Evolutionary conservation across 64 coral and sea anemone species (phyloP).

Genomic region (Dendrophyllia cribrosa): DNA sequence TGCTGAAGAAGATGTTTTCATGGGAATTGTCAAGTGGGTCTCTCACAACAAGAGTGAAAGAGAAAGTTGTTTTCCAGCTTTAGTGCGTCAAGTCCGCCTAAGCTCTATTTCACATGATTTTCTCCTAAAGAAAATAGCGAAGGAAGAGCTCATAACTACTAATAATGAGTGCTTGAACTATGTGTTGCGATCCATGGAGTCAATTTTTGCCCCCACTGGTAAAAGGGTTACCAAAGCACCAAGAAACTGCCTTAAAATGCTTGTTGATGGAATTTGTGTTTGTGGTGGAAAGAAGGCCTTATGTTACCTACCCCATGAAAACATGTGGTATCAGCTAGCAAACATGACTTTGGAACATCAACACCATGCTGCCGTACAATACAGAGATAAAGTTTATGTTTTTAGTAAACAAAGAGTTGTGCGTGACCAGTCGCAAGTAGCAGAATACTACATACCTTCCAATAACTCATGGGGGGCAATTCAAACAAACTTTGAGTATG

Average conservation of each 20-base stretch:
- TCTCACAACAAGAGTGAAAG: too few species aligned
- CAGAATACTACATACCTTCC: background rate
- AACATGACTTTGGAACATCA: background rate
- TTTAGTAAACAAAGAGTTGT: background rate
- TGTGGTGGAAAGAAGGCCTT: background rate
- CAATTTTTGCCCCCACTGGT: background rate
- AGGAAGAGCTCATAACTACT: too few species aligned
- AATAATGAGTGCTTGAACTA: background rate
- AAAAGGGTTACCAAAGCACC: background rate
- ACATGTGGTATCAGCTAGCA: background rate
- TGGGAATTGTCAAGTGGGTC: too few species aligned
- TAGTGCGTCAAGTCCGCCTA: too few species aligned
- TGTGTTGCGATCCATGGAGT: background rate
- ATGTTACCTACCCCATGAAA: background rate
- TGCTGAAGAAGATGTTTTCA: too few species aligned
- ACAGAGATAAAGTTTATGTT: background rate
- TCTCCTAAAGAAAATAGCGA: too few species aligned
- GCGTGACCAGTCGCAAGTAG: background rate
- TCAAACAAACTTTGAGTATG: slow-evolving; percentile 4
- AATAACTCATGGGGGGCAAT: background rate
- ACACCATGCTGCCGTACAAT: background rate
- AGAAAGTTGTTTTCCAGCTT: too few species aligned
- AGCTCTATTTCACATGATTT: too few species aligned
- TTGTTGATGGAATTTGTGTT: background rate
- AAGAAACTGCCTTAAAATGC: slow-evolving; percentile 1